Evolutionary conservation across 2,797 vertebrate species (phyloP), one percentile per base, ranked within the genome.

Genomic region (Lates japonicus): DNA sequence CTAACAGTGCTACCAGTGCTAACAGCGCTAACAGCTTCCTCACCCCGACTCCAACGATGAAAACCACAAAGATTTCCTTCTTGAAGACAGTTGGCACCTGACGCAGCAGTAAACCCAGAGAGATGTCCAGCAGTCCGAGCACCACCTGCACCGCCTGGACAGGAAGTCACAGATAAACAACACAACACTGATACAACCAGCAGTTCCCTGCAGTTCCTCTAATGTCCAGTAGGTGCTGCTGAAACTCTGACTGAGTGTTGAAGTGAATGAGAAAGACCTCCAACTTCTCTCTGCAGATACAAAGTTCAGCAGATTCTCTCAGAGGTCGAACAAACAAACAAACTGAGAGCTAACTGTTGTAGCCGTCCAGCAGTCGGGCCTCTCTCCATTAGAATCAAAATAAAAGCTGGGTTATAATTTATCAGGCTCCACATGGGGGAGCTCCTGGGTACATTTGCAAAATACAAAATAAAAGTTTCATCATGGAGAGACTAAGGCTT

Each of bases 61-160:
- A 31, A 4, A 46, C 8, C 0, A 63, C 3, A 7, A 19, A 29
- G 13, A 44, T 12, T 46, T 64, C 42, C 14, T 31, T 64, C 25
- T 46, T 42, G 61, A 63, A 46, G 16, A 5, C 19, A 6, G 62
- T 46, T 19, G 19, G 2, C 10, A 61, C 37, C n/a, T 41, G 12
- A 16, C 44, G 5, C 20, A 44, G 14, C 11, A 64, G 1, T 19
- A 17, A 31, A 11, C 25, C 22, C 62, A 64, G 22, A 64, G 42
- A 29, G 16, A 64, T 2, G 16, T 20, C 42, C 4, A 46, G 0
- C 22, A 64, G 8, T 14, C 39, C 42, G 7, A 64, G 17, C 8
- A 31, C 17, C 25, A n/a, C 7, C 62, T 64, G 42, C 62, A 48
- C 62, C 41, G 22, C 41, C 61, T 63, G 61, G 41, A 63, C 61